Base-by-base conservation (phyloP, 2,113 vertebrate species). In the Gambusia affinis region DNA sequence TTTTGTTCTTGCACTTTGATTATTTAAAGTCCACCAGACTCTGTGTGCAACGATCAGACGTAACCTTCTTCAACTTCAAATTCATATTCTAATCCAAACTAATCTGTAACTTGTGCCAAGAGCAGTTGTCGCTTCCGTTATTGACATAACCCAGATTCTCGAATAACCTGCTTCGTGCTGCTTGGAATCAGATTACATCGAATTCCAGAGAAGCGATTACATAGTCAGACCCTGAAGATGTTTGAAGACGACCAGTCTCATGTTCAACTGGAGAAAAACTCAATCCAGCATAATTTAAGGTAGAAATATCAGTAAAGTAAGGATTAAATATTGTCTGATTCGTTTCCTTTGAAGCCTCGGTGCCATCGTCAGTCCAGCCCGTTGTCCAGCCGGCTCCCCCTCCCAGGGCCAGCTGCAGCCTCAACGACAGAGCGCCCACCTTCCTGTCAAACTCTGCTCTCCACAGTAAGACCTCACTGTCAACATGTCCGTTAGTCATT, bases 341-440 rank as follows among this genome's bases (percentile, higher is more conserved):
- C 60, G 54, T 82, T 73, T 89, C 28, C 68, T 69, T 70, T n/a
- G 31, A 77, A 94, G 93, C 84, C 63, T 75, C 89, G 11, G 70
- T 88, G 68, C 76, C 84, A 1, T 82, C 88, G 77, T 74, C 92
- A 51, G 75, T 82, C 76, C 92, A 85, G 70, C 84, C 87, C 15
- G 80, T 85, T 4, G 82, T 89, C 67, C 91, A 86, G 76, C 76
- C 88, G 27, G 75, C 82, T 81, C 75, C 83, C 77, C 86, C 84
- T 1, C 84, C 84, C 81, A 93, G 91, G 77, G 54, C 87, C 75
- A 88, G 79, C 74, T 87, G 81, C 79, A 84, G 88, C 79, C 79
- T 92, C 71, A 81, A 72, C 17, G 94, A 94, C 88, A 90, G 94
- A 86, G 85, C 92, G 4, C 93, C 94, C 74, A 93, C 93, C 85